Evolutionary conservation across 1,140 invertebrate genomes (phyloP).

Genomic region (Manduca sexta): DNA sequence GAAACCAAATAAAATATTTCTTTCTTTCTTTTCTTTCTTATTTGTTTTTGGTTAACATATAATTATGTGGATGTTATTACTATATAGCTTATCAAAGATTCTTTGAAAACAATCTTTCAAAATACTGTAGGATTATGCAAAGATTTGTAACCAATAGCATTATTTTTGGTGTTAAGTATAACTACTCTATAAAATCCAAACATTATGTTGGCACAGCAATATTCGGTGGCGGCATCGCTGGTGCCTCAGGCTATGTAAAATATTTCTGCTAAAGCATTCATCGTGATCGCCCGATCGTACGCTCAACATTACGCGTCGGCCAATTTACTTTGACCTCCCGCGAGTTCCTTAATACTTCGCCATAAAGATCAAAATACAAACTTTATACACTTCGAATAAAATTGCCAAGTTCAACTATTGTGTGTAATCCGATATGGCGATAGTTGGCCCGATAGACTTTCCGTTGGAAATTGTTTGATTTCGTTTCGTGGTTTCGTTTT

Average conservation of each 20-base stretch:
- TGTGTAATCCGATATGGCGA: conserved; percentile 59
- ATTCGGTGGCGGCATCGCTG: conserved; percentile 53
- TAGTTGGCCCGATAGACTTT: conserved; percentile 51
- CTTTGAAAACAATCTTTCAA: too few relatives aligned
- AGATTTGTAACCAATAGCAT: too few relatives aligned
- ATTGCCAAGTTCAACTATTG: conserved; percentile 53
- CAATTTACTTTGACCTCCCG: conserved; percentile 29
- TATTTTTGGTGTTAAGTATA: conserved; percentile 18
- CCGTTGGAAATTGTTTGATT: conserved; percentile 53
- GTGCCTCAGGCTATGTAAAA: conserved; percentile 67
- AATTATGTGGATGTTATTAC: too few relatives aligned
- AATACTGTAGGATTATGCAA: too few relatives aligned
- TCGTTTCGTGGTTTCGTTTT: conserved; percentile 35
- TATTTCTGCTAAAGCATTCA: conserved; percentile 72
- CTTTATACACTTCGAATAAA: conserved; percentile 14
- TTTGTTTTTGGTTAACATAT: too few relatives aligned
- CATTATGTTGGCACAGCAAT: conserved; percentile 67
- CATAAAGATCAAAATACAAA: conserved; percentile 29
- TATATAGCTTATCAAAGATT: too few relatives aligned
- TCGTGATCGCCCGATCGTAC: conserved; percentile 66
- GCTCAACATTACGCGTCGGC: conserved; percentile 43
- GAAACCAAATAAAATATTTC: too few relatives aligned
- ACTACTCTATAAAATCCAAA: conserved; percentile 40
- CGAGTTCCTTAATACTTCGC: conserved; percentile 21
- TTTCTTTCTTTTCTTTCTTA: too few relatives aligned